Conservation (phyloP, 2,888 invertebrate genomes). For the Vanessa cardui region DNA sequence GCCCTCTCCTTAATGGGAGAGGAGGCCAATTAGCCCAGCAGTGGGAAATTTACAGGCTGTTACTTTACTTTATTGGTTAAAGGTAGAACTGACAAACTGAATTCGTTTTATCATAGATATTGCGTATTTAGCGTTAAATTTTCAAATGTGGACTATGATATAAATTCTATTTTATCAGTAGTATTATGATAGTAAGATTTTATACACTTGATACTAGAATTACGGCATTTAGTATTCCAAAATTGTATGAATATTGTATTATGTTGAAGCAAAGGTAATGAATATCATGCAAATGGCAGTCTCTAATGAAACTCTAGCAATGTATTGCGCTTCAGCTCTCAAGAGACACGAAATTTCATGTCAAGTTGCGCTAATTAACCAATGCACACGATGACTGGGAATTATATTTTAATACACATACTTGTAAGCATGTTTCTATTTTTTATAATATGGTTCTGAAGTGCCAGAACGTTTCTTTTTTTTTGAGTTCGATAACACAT, state of each 20-base stretch:
- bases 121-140: too few species aligned
- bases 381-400: slow-evolving; percentile 15
- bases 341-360: slow-evolving; percentile 21
- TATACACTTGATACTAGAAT: slow-evolving; percentile 5
- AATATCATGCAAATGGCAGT: slow-evolving; percentile 27
- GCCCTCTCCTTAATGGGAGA: too few species aligned
- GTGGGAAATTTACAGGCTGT: too few species aligned
- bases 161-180: too few species aligned
- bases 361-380: slow-evolving; percentile 21
- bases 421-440: not conserved
- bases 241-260: slow-evolving; percentile 22
- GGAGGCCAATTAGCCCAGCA: too few species aligned
- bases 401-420: slow-evolving; percentile 14
- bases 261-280: slow-evolving; percentile 17
- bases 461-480: too few species aligned
- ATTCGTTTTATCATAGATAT: too few species aligned
- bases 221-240: slow-evolving; percentile 14
- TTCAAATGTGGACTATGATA: too few species aligned
- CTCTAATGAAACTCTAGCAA: slow-evolving; percentile 23
- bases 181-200: not conserved
- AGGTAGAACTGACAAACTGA: too few species aligned
- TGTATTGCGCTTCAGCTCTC: slow-evolving; percentile 25
- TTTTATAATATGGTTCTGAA: too few species aligned
- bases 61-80: too few species aligned
- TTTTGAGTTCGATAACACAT: too few species aligned